Percentiles rank a stretch among this genome's conserved stretches.
These are phyloP conservation scores for Rhizomys pruinosus DNA, from an alignment of 2,113 vertebrate genomes.

Conservation along the genomic window DNA sequence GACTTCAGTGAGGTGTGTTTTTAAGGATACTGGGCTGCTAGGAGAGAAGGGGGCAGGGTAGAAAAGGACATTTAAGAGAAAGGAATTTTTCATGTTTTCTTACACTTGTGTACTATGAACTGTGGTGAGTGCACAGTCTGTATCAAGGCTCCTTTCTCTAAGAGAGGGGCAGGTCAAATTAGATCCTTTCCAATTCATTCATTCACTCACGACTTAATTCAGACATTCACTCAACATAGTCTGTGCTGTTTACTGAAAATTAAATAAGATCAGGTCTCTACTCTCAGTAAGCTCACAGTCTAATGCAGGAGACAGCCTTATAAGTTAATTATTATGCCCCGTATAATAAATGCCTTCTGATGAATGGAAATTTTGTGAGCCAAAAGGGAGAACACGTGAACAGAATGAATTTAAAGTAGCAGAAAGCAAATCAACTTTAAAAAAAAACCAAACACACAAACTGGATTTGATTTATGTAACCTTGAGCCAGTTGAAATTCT, in stretches of 20 bases:
- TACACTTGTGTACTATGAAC: background rate
- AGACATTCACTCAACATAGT: background rate
- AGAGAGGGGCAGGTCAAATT: background rate
- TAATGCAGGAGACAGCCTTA: background rate
- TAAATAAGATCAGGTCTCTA: background rate
- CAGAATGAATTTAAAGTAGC: conserved; percentile 13
- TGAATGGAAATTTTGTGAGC: background rate
- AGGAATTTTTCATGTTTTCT: background rate
- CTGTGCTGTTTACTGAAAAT: background rate
- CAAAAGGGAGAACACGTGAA: background rate
- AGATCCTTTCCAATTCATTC: background rate
- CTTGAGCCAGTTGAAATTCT: conserved; percentile 28
- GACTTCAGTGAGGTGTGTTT: background rate
- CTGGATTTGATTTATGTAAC: background rate
- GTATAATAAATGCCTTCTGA: background rate
- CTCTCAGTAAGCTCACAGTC: background rate
- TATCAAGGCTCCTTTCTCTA: background rate
- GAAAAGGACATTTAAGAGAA: background rate
- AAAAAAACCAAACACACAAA: background rate
- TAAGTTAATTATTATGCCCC: background rate
- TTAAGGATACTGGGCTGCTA: background rate
- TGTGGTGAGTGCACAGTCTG: background rate
- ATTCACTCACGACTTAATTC: background rate
- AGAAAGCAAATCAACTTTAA: conserved; percentile 1
- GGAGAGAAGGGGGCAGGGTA: background rate